Percentiles rank a stretch among this genome's conserved stretches.
Conservation (phyloP, 1,140 invertebrate species). For the Cotesia glomerata region DNA sequence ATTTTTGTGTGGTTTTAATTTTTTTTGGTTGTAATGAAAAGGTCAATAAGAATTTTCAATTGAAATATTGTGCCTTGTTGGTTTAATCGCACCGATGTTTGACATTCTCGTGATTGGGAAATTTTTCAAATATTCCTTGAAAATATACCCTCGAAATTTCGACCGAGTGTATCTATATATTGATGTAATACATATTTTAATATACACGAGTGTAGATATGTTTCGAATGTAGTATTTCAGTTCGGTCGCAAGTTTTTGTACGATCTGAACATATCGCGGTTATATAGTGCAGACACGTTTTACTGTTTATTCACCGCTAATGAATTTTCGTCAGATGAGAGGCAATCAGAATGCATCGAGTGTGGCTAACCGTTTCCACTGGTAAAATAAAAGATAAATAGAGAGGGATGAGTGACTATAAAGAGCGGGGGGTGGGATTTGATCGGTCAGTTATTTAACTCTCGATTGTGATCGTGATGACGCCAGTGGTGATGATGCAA, state of each 20-base stretch:
- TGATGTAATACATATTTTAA: no score
- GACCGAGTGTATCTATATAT: no score
- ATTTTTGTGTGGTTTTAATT: no score
- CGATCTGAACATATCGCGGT: conserved; percentile 3
- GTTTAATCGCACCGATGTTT: no score
- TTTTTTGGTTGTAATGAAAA: no score
- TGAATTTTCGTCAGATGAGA: conserved; percentile 20
- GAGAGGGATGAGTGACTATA: background rate
- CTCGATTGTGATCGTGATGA: background rate
- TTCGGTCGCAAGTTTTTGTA: background rate
- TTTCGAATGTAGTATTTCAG: background rate
- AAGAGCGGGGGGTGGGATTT: background rate
- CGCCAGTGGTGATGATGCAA: background rate
- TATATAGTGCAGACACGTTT: background rate
- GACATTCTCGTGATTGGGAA: no score
- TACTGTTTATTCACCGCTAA: conserved; percentile 16
- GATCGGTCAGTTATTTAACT: conserved; percentile 10
- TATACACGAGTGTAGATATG: background rate
- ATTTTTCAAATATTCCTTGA: no score
- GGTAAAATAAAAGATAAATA: background rate
- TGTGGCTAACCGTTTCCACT: conserved; percentile 13
- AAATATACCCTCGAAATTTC: no score
- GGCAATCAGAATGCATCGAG: conserved; percentile 14
- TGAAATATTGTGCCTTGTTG: no score
- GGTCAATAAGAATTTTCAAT: no score